Percentiles rank a stretch among this genome's conserved stretches.
Conservation (phyloP, 2,113 vertebrate genomes). For the Regulus satrapa region DNA sequence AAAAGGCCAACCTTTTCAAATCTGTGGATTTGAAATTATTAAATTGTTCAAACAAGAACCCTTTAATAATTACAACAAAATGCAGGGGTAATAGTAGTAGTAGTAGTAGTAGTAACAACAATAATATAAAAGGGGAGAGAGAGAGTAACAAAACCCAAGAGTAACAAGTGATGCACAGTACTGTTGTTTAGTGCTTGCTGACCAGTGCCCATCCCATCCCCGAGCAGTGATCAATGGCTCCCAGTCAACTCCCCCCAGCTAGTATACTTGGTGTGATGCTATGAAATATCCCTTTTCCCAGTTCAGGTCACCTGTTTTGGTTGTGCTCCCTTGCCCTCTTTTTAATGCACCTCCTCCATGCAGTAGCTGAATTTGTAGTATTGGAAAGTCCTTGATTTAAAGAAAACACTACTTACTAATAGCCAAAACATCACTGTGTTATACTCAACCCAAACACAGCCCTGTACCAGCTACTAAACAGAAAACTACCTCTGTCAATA, state of each 20-base stretch:
- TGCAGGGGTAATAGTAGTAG: not conserved
- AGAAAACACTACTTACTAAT: not conserved
- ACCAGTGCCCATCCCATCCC: too few species aligned
- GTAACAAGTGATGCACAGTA: not conserved
- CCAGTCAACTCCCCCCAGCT: not conserved
- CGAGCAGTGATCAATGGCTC: not conserved
- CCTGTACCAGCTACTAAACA: not conserved
- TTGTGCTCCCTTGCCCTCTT: not conserved
- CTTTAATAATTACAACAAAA: not conserved
- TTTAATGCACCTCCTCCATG: not conserved
- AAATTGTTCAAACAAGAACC: not conserved
- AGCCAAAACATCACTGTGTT: not conserved
- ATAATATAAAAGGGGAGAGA: too few species aligned
- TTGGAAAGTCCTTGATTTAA: not conserved
- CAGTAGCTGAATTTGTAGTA: not conserved
- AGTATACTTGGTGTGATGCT: too few species aligned
- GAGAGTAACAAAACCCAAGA: not conserved
- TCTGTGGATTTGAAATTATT: not conserved
- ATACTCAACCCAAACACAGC: not conserved
- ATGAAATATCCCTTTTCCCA: not conserved
- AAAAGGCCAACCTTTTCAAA: not conserved
- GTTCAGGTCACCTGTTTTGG: not conserved
- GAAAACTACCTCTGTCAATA: not conserved
- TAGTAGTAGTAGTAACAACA: too few species aligned
- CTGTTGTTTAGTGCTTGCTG: not conserved